Percentiles rank a stretch among this genome's conserved stretches.
These are phyloP conservation scores for Zelostemma sp. DNA, from an alignment of 1,140 invertebrate species.

Conservation along the genomic window DNA sequence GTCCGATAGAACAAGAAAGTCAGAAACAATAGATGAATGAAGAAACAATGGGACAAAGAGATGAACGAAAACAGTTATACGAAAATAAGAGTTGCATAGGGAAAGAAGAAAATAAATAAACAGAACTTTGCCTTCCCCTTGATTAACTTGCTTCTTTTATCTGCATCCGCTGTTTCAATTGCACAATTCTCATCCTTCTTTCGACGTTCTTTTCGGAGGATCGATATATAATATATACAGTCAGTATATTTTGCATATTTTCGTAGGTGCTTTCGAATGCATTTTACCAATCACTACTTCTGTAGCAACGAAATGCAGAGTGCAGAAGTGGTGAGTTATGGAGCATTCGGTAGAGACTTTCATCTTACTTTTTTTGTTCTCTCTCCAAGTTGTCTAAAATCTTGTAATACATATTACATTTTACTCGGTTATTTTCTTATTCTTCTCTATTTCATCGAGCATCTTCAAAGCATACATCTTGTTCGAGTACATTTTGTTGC, in stretches of 20 bases:
- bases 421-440: constrained; percentile 39
- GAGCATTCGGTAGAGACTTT: constrained; percentile 6
- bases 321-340: constrained; percentile 13
- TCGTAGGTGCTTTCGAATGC: constrained; percentile 2
- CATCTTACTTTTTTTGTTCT: constrained; percentile 19
- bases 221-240: neutral
- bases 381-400: constrained; percentile 20
- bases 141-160: constrained; percentile 11
- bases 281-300: constrained; percentile 17
- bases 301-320: neutral
- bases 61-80: neutral
- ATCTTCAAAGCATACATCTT: constrained; percentile 32
- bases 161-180: neutral
- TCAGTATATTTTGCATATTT: constrained; percentile 9
- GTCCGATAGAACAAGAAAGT: neutral
- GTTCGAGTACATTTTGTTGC: constrained; percentile 11
- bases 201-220: neutral
- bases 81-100: constrained; percentile 8
- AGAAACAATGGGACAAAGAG: constrained; percentile 14
- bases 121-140: constrained; percentile 4
- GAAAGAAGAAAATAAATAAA: neutral
- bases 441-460: constrained; percentile 39
- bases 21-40: neutral
- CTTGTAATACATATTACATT: constrained; percentile 33
- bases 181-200: neutral